Evolutionary conservation across 1,140 invertebrate genomes (phyloP).

Genomic region (Meloidogyne exigua): DNA sequence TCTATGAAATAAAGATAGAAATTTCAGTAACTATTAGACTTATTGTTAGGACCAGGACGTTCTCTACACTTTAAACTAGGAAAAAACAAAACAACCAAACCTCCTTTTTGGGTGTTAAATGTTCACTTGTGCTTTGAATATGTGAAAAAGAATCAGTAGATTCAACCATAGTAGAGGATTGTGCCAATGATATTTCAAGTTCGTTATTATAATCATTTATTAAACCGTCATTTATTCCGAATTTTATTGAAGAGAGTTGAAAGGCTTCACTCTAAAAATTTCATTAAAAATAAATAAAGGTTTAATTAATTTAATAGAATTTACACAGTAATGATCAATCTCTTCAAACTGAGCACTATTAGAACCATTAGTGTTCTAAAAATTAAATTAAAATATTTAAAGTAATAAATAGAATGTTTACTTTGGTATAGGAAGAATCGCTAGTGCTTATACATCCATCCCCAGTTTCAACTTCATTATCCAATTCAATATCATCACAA

Average conservation of each 20-base stretch:
- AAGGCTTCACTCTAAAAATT: constrained; percentile 16
- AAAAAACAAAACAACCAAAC: neutral
- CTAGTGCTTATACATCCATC: constrained; percentile 18
- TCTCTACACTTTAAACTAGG: too few species aligned
- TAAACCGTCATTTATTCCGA: neutral
- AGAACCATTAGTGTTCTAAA: constrained; percentile 25
- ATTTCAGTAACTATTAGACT: too few species aligned
- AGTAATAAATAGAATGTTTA: neutral
- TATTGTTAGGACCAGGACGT: too few species aligned
- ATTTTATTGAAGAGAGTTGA: constrained; percentile 6
- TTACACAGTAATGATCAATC: constrained; percentile 30
- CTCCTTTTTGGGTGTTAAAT: neutral
- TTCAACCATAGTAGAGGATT: neutral
- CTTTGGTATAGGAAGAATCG: constrained; percentile 32
- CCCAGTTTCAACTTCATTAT: constrained; percentile 23
- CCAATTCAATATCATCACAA: constrained; percentile 2
- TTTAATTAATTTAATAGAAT: neutral
- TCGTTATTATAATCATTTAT: neutral
- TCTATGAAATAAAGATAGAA: neutral
- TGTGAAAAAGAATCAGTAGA: constrained; percentile 4
- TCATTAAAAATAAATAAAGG: constrained; percentile 9
- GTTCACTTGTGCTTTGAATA: constrained; percentile 1
- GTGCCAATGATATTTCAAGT: neutral
- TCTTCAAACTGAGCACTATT: constrained; percentile 30
- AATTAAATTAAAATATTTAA: neutral